Evolutionary conservation across 2,797 vertebrate genomes (phyloP).

Genomic region (Pterois miles): DNA sequence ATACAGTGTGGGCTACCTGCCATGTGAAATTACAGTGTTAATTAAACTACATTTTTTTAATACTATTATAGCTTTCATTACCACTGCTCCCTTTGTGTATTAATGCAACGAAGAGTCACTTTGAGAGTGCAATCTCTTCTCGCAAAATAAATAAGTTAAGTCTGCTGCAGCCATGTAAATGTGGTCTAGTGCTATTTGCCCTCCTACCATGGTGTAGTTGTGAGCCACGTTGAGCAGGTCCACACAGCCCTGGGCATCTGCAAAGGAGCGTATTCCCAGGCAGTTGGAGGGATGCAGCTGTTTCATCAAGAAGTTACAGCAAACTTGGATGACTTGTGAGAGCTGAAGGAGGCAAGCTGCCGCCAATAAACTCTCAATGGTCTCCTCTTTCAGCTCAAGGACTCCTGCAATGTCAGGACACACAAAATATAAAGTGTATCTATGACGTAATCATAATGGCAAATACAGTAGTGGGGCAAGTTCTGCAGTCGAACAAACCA

Average conservation of each 20-base stretch:
- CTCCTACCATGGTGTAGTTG: slow-evolving; percentile 94
- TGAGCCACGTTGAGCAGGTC: slow-evolving; percentile 95
- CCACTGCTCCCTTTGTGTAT: background rate
- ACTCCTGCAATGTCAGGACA: slow-evolving; percentile 84
- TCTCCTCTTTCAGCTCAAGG: slow-evolving; percentile 96
- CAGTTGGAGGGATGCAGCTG: slow-evolving; percentile 98
- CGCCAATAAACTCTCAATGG: slow-evolving; percentile 95
- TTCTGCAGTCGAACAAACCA: background rate
- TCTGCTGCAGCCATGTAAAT: slow-evolving; percentile 19
- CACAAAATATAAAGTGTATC: slow-evolving; percentile 29
- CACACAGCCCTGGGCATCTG: slow-evolving; percentile 94
- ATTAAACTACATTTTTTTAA: slow-evolving; percentile 19
- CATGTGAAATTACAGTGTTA: background rate
- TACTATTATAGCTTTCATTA: slow-evolving; percentile 22
- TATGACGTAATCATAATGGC: background rate
- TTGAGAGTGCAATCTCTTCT: slow-evolving; percentile 6
- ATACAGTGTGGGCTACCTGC: background rate
- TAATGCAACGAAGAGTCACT: background rate
- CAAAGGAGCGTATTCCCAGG: slow-evolving; percentile 97
- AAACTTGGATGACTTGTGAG: slow-evolving; percentile 96
- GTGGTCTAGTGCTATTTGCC: background rate
- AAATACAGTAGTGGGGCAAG: slow-evolving; percentile 4
- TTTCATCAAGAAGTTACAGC: slow-evolving; percentile 98
- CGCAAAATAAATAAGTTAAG: slow-evolving; percentile 53
- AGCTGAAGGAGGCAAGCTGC: slow-evolving; percentile 98